These are phyloP conservation scores for Coleophora flavipennella DNA, from an alignment of 2,888 invertebrate genomes.

Conservation along the genomic window DNA sequence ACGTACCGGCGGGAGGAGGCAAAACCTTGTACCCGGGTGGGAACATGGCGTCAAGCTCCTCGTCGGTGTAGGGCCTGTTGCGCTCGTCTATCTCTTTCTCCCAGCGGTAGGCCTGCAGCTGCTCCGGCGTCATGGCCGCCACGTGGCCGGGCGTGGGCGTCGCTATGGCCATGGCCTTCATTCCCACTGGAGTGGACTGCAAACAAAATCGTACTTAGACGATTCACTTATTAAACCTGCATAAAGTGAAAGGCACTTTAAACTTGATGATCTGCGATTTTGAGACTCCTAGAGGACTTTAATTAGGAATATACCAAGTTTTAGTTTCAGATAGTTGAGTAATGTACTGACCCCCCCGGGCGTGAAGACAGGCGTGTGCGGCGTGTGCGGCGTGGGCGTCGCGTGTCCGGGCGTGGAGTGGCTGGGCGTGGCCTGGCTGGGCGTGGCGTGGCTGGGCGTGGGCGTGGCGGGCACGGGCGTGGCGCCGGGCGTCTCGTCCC, in stretches of 20 bases:
- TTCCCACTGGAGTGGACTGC: constrained; percentile 86
- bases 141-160: constrained; percentile 98
- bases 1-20: constrained; percentile 90
- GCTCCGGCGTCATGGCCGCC: constrained; percentile 99
- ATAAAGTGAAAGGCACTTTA: no score
- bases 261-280: no score
- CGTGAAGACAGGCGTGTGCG: constrained; percentile 79
- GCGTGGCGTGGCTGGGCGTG: constrained; percentile 80
- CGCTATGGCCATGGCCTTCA: constrained; percentile 98
- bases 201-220: constrained; percentile 6
- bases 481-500: constrained; percentile 97
- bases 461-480: constrained; percentile 83
- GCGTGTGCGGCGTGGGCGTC: constrained; percentile 75
- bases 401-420: constrained; percentile 81
- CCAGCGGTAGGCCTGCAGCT: constrained; percentile 97
- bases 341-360: constrained; percentile 79
- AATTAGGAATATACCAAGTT: neutral
- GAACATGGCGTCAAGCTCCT: constrained; percentile 97
- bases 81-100: constrained; percentile 99
- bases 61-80: constrained; percentile 96
- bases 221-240: no score
- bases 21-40: constrained; percentile 98
- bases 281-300: no score
- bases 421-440: constrained; percentile 80
- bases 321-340: neutral